phyloP scores from a whole-genome alignment of 2,888 invertebrate species.

The Diarsia mendica region DNA sequence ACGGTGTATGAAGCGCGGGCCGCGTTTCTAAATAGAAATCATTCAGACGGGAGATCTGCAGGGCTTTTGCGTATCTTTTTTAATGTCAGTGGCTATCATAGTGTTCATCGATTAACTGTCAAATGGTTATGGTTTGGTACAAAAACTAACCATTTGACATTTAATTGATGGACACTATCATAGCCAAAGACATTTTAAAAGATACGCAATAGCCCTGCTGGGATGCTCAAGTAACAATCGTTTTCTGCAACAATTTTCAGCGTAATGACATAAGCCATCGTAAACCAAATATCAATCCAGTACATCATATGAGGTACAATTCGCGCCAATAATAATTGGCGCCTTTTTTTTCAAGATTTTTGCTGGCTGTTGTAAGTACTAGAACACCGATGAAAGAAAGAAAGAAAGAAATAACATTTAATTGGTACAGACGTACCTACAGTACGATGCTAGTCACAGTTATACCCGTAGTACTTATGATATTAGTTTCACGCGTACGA shows the following conservation, averaged over 20 bases:
- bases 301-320: not conserved
- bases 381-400: too few species aligned
- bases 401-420: too few species aligned
- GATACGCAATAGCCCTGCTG: too few species aligned
- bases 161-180: too few species aligned
- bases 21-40: not conserved
- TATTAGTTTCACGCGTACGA: constrained; percentile 73
- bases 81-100: too few species aligned
- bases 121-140: too few species aligned
- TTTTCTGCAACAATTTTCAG: not conserved
- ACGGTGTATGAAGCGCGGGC: not conserved
- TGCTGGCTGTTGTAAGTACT: constrained; percentile 35
- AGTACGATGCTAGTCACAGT: constrained; percentile 79
- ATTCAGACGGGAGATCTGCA: not conserved
- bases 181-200: too few species aligned
- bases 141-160: too few species aligned
- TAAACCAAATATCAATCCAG: not conserved
- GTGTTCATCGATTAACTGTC: too few species aligned
- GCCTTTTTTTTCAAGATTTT: not conserved
- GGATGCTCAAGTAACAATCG: not conserved
- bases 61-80: too few species aligned
- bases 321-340: not conserved
- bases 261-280: not conserved
- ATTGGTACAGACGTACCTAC: too few species aligned
- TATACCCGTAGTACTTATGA: constrained; percentile 62